phyloP scores from a whole-genome alignment of 2,888 invertebrate genomes.

The Poecilobothrus nobilitatus region DNA sequence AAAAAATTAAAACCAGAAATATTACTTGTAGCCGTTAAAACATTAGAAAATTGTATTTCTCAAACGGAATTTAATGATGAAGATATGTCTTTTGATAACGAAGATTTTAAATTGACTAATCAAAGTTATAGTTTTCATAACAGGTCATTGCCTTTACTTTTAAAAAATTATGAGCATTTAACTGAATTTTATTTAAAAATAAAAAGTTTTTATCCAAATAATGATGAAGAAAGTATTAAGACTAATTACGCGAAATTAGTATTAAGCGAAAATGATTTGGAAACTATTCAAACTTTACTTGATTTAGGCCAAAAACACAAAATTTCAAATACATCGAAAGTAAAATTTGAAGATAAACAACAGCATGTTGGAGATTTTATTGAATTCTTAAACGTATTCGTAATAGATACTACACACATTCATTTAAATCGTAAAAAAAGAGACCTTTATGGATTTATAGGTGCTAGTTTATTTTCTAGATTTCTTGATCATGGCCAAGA shows the following conservation, averaged over 20 bases:
- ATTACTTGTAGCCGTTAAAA: conserved; percentile 47
- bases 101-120: conserved; percentile 18
- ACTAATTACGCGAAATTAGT: conserved; percentile 25
- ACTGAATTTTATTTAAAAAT: conserved; percentile 37
- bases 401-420: conserved; percentile 33
- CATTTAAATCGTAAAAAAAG: conserved; percentile 38
- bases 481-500: conserved; percentile 38
- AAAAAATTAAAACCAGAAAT: conserved; percentile 56
- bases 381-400: conserved; percentile 39
- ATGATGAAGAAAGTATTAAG: conserved; percentile 20
- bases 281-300: conserved; percentile 55
- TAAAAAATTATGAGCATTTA: conserved; percentile 33
- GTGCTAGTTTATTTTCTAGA: conserved; percentile 32
- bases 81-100: conserved; percentile 36
- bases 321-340: conserved; percentile 42
- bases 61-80: conserved; percentile 24
- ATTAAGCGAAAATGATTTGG: conserved; percentile 44
- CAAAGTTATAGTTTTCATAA: conserved; percentile 33
- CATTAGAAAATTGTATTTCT: conserved; percentile 26
- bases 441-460: conserved; percentile 33
- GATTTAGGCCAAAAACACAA: conserved; percentile 43
- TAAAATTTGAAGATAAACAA: conserved; percentile 51
- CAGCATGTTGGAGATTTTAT: conserved; percentile 51
- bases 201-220: conserved; percentile 19
- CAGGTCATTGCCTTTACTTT: conserved; percentile 28